Conservation (phyloP, 2,797 vertebrate genomes). For the Hypotaenidia okinawae region DNA sequence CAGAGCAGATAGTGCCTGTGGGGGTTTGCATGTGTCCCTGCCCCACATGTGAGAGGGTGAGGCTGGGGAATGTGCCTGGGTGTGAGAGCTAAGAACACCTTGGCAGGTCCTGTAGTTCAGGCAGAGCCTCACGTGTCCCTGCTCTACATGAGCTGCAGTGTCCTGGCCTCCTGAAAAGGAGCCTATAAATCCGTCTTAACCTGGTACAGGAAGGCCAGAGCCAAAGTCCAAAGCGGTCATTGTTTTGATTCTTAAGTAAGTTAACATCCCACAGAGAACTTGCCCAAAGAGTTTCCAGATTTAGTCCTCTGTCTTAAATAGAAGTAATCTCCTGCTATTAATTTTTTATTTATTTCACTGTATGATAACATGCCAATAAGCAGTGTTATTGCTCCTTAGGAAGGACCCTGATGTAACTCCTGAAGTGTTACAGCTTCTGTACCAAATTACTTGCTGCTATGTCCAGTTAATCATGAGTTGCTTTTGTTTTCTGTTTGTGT, state of each 20-base stretch:
- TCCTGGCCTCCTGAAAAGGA: background rate
- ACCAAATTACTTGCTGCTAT: background rate
- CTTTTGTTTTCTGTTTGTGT: conserved; percentile 28
- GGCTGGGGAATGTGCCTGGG: background rate
- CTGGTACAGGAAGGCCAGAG: background rate
- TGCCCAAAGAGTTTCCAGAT: background rate
- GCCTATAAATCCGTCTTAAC: background rate
- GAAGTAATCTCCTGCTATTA: background rate
- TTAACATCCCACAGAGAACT: background rate
- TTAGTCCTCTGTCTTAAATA: background rate
- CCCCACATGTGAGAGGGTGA: background rate
- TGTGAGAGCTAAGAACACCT: background rate
- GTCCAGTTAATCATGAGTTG: background rate
- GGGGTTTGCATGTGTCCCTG: background rate
- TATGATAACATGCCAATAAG: background rate
- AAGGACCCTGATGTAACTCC: background rate
- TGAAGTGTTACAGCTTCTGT: background rate
- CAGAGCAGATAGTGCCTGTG: accelerated
- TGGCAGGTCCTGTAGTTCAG: background rate
- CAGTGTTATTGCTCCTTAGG: background rate
- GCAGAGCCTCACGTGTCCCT: background rate
- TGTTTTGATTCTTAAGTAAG: background rate
- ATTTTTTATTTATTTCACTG: background rate
- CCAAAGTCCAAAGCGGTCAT: background rate
- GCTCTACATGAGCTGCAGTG: accelerated